Base-by-base conservation (phyloP, 2,888 invertebrate species). In the Ypsolopha scabrella region DNA sequence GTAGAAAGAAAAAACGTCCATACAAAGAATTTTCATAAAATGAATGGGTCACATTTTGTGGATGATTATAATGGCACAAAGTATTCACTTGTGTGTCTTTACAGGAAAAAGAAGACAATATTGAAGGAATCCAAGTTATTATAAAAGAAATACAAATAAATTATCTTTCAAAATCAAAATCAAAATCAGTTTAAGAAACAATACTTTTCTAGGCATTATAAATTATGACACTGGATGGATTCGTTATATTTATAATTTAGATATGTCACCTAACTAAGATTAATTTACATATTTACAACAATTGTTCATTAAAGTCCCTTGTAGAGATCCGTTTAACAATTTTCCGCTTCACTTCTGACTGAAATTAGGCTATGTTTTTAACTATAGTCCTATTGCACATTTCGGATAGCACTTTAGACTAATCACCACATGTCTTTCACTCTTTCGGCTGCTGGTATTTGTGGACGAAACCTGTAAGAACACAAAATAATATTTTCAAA, bases 391-490 rank as follows among this genome's bases (percentile, higher is more conserved):
- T 24, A 4, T 24, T 24, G 2, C 24, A 24, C 24, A 24, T 24
- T n/a, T n/a, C 24, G 24, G 24, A 24, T 24, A 3, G 4, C 24
- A 24, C 24, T 24, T 24, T 24, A 24, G 4, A 24, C 24, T 24
- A 24, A 24, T 24, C 76, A 89, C 89, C 89, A 88, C 88, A 88
- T 87, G 54, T 88, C 88, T 61, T 87, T 87, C 33, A 88, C 79
- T 65, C 88, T 75, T 61, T 88, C 88, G 13, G 85, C 67, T 8
- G 82, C 79, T 37, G 86, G 82, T 59, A 85, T 68, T 61, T 86
- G 82, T 45, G 82, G 82, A 51, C 87, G 81, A 62, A 80, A 85
- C 62, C 87, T 88, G 75, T 48, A 63, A 64, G 14, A 13, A 14
- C 6, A 11, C 33, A 44, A 35, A 11, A 34, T 45, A 45, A 10